These are phyloP conservation scores for Entosphenus tridentatus DNA, from an alignment of 2,113 vertebrate species.

Conservation along the genomic window DNA sequence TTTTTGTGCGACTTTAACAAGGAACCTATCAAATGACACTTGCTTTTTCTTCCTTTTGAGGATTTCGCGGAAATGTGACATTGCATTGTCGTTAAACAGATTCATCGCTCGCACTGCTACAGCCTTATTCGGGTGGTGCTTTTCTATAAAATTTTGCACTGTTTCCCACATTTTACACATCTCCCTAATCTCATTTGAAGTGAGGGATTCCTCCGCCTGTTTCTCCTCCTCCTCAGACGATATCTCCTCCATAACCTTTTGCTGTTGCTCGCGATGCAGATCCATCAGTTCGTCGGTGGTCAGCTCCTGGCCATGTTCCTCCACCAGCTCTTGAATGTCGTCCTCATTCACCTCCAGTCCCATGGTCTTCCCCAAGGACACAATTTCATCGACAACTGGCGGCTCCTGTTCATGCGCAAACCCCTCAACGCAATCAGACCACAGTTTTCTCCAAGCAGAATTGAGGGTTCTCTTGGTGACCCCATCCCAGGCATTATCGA, in stretches of 20 bases:
- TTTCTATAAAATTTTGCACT: too few relatives aligned
- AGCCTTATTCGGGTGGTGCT: too few relatives aligned
- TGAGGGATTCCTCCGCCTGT: not conserved
- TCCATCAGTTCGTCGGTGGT: conserved; percentile 4
- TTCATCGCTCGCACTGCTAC: too few relatives aligned
- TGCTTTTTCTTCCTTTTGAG: too few relatives aligned
- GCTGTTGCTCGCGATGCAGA: conserved; percentile 8
- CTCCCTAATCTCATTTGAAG: too few relatives aligned
- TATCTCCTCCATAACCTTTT: conserved; percentile 6
- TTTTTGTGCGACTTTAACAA: too few relatives aligned
- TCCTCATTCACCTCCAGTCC: not conserved
- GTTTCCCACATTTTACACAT: too few relatives aligned
- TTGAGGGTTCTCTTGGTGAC: conserved; percentile 4
- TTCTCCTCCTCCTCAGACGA: conserved; percentile 7
- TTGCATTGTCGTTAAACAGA: too few relatives aligned
- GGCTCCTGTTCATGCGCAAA: not conserved
- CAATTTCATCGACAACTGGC: not conserved
- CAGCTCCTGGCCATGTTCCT: not conserved
- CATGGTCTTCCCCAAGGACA: not conserved
- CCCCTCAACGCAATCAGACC: conserved; percentile 3
- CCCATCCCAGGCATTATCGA: conserved; percentile 7
- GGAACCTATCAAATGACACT: too few relatives aligned
- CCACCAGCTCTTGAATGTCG: not conserved
- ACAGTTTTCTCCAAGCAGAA: conserved; percentile 7
- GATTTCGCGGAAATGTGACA: too few relatives aligned